phyloP scores from a whole-genome alignment of 1,140 invertebrate genomes.

The Cotesia chilonis region DNA sequence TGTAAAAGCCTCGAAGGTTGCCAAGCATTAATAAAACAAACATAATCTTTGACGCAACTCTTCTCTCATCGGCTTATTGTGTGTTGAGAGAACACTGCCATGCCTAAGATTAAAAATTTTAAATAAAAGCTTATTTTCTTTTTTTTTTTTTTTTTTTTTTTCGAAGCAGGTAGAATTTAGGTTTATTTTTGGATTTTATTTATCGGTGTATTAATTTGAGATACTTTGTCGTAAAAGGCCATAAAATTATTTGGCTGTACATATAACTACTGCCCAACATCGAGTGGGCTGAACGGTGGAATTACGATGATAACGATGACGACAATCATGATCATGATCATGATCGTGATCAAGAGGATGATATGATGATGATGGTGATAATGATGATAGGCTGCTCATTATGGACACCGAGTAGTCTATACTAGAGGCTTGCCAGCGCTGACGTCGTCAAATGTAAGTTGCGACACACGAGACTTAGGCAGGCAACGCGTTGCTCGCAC shows the following conservation, averaged over 20 bases:
- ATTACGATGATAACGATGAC: too few species aligned
- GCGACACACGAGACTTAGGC: slow-evolving; percentile 18
- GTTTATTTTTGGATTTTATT: too few species aligned
- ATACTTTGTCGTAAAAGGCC: too few species aligned
- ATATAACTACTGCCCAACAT: too few species aligned
- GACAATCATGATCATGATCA: background rate
- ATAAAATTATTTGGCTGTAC: too few species aligned
- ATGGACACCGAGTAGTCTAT: slow-evolving; percentile 8
- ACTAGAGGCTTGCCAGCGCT: slow-evolving; percentile 1
- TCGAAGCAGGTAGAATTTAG: background rate
- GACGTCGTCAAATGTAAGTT: slow-evolving; percentile 44
- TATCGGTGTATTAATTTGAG: too few species aligned
- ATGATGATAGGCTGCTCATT: slow-evolving; percentile 26
- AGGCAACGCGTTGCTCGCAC: slow-evolving; percentile 27
- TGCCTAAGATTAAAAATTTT: too few species aligned
- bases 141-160: slow-evolving; percentile 37
- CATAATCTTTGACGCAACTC: slow-evolving; percentile 57
- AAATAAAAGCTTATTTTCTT: background rate
- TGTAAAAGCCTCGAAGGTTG: slow-evolving; percentile 50
- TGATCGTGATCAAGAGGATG: slow-evolving; percentile 13
- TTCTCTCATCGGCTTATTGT: slow-evolving; percentile 43
- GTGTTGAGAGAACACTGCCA: slow-evolving; percentile 45
- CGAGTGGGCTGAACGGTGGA: too few species aligned
- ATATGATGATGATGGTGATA: background rate
- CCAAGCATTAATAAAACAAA: slow-evolving; percentile 60